Evolutionary conservation across 1,140 invertebrate genomes (phyloP).

Genomic region (Drosophila paulistorum): DNA sequence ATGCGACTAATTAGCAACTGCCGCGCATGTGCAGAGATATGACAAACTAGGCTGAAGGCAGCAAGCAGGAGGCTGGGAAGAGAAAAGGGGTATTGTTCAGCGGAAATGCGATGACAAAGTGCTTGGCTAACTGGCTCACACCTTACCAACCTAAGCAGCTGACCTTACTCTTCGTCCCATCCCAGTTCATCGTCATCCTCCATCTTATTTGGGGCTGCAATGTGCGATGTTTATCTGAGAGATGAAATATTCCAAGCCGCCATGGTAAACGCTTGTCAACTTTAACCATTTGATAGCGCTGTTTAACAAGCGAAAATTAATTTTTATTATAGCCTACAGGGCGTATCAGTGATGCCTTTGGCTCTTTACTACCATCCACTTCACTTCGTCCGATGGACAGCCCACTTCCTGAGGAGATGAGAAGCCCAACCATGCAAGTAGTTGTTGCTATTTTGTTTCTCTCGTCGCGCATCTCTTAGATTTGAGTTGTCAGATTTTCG

Average conservation of each 20-base stretch:
- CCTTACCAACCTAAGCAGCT: slow-evolving; percentile 31
- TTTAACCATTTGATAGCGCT: slow-evolving; percentile 74
- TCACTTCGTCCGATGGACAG: slow-evolving; percentile 34
- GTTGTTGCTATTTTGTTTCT: slow-evolving; percentile 37
- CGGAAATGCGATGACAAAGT: slow-evolving; percentile 80
- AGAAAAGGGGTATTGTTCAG: slow-evolving; percentile 35
- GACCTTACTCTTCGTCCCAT: neutral
- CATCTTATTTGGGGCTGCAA: slow-evolving; percentile 51
- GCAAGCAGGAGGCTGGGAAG: neutral
- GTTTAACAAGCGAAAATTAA: slow-evolving; percentile 77
- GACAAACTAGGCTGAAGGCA: slow-evolving; percentile 26
- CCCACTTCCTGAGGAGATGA: slow-evolving; percentile 53
- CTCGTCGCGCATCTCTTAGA: slow-evolving; percentile 69
- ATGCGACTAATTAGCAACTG: slow-evolving; percentile 79
- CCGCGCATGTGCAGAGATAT: slow-evolving; percentile 66
- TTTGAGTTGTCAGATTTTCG: slow-evolving; percentile 74
- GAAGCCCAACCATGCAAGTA: slow-evolving; percentile 24
- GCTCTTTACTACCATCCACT: slow-evolving; percentile 1
- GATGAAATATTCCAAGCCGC: slow-evolving; percentile 76
- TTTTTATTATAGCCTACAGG: slow-evolving; percentile 75
- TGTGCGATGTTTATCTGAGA: slow-evolving; percentile 64
- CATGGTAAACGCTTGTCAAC: slow-evolving; percentile 79
- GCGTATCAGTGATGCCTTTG: slow-evolving; percentile 65
- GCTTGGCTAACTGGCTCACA: slow-evolving; percentile 41
- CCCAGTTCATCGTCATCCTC: neutral